Evolutionary conservation across 2,888 invertebrate genomes (phyloP).

Genomic region (Ceramica pisi): DNA sequence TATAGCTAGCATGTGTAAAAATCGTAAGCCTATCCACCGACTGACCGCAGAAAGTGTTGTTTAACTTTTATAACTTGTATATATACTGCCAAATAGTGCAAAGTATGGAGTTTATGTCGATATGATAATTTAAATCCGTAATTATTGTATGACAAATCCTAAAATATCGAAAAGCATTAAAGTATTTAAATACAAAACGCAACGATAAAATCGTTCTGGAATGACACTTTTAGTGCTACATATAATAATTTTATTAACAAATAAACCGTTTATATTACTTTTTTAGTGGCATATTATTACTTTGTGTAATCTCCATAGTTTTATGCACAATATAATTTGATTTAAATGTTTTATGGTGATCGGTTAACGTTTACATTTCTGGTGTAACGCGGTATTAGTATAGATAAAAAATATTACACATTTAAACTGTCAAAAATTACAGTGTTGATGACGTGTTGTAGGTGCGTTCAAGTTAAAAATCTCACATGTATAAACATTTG

Average conservation of each 20-base stretch:
- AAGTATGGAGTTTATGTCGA: background rate
- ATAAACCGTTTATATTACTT: constrained; percentile 56
- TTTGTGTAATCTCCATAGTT: constrained; percentile 56
- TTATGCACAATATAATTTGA: constrained; percentile 56
- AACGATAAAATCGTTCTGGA: constrained; percentile 36
- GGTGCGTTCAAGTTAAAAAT: background rate
- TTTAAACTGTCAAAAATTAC: background rate
- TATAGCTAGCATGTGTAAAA: too few relatives aligned
- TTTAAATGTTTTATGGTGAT: constrained; percentile 40
- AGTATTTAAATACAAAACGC: constrained; percentile 45
- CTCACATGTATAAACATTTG: background rate
- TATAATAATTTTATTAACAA: constrained; percentile 61
- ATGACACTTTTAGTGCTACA: constrained; percentile 56
- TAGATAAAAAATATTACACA: background rate
- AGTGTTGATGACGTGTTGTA: background rate
- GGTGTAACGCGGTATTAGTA: background rate
- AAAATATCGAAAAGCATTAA: constrained; percentile 18
- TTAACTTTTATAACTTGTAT: background rate
- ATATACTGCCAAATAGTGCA: background rate
- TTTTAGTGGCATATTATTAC: constrained; percentile 58
- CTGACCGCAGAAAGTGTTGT: too few relatives aligned
- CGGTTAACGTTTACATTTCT: constrained; percentile 2
- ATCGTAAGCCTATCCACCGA: too few relatives aligned
- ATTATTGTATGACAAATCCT: constrained; percentile 12
- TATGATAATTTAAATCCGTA: background rate